Evolutionary conservation across 1,140 invertebrate genomes (phyloP).

Genomic region (Caerostris darwini): DNA sequence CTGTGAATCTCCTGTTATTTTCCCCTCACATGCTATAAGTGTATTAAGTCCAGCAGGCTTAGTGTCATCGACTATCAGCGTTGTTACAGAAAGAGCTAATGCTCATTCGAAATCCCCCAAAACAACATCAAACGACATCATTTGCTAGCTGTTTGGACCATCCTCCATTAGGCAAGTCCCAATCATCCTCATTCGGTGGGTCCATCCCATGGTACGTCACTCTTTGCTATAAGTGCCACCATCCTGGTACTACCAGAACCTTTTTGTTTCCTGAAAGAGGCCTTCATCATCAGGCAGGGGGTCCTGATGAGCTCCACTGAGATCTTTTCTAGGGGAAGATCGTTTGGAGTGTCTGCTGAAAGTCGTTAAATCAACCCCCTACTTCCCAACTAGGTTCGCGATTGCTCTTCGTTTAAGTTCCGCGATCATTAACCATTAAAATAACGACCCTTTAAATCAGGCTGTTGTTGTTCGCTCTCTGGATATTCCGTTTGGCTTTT

Average conservation of each 20-base stretch:
- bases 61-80: neutral
- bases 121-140: neutral
- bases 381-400: neutral
- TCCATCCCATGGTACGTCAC: constrained; percentile 5
- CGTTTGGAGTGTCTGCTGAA: constrained; percentile 10
- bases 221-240: constrained; percentile 2
- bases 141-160: neutral
- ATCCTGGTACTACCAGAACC: neutral
- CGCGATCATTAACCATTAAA: constrained; percentile 59
- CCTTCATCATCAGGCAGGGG: constrained; percentile 4
- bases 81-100: neutral
- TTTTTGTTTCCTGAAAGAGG: constrained; percentile 14
- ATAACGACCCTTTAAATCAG: constrained; percentile 59
- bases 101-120: neutral
- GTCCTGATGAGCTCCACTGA: constrained; percentile 42
- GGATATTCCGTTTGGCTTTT: neutral
- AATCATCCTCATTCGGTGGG: neutral
- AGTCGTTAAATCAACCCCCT: constrained; percentile 42
- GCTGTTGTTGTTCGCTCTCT: neutral
- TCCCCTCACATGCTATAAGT: neutral
- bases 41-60: neutral
- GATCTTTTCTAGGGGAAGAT: constrained; percentile 32
- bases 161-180: neutral
- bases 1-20: no score
- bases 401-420: constrained; percentile 62